Evolutionary conservation across 2,113 vertebrate genomes (phyloP), one percentile per base, ranked within the genome.

Genomic region (Zosterops hypoxanthus): DNA sequence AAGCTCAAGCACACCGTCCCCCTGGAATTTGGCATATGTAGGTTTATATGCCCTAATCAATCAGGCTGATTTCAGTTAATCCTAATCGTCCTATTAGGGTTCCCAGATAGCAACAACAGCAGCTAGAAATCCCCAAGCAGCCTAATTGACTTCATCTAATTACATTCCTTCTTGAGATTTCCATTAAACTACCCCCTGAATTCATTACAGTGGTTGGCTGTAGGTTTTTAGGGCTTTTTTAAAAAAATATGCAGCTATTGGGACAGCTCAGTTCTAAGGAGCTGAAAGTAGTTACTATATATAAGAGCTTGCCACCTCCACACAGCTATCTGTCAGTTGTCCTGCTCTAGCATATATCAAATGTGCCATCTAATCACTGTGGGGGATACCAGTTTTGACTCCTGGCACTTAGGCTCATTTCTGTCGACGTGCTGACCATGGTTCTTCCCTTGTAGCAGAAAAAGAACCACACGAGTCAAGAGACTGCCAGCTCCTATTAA

Each of bases 71-170:
- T 98, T 96, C 96, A 98, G 91, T 95, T 97, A 97, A 95, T 97
- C 97, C 97, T 98, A 98, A 97, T 97, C 91, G 92, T 97, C 96
- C 97, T 97, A 97, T 97, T 97, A 98, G 97, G 93, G 96, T 93
- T 98, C 90, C 88, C 94, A 96, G 87, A 94, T 97, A 97, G 90
- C 88, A 93, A 96, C 86, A 97, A 80, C 93, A 97, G 86, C 93
- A 97, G 92, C 96, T 92, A 96, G 92, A 92, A 90, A 97, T 98
- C 93, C 96, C 97, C 93, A 94, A 98, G 96, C 97, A 98, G 97
- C 95, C 91, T 97, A 98, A 97, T 96, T 97, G 97, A 96, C 90
- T 97, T 94, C 89, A 96, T 96, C 97, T 97, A 97, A 97, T 97
- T 97, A 96, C 97, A 96, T 97, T 97, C 97, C 84, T 97, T 98